Evolutionary conservation across 2,797 vertebrate species (phyloP).

Genomic region (Tadarida brasiliensis): DNA sequence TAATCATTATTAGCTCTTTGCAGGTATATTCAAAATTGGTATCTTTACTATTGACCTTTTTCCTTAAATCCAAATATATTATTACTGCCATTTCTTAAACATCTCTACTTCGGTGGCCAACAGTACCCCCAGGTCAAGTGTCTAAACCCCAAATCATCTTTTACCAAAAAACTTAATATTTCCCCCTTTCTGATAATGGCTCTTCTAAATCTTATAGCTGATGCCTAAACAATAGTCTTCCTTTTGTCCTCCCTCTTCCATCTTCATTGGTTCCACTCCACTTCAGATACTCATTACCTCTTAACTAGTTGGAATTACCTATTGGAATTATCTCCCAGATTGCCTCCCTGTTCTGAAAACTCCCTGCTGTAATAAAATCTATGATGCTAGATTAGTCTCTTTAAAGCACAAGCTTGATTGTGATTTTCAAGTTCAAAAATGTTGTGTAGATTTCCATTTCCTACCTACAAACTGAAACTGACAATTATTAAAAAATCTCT

Average conservation of each 20-base stretch:
- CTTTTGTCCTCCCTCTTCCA: not conserved
- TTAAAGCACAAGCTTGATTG: not conserved
- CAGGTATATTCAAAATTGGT: not conserved
- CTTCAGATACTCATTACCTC: conserved; percentile 57
- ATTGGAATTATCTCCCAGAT: conserved; percentile 37
- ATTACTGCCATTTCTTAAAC: not conserved
- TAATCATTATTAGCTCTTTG: not conserved
- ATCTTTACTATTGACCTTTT: not conserved
- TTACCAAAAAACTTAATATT: not conserved
- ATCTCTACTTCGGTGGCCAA: not conserved
- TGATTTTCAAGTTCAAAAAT: conserved; percentile 44
- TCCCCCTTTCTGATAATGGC: not conserved
- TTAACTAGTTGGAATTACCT: conserved; percentile 64
- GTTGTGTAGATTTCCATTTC: conserved; percentile 40
- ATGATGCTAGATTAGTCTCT: conserved; percentile 38
- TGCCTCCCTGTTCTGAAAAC: conserved; percentile 50
- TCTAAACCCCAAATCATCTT: not conserved
- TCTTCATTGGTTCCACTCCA: conserved; percentile 55
- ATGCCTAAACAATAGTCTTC: not conserved
- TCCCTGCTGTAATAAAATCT: conserved; percentile 54
- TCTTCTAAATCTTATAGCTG: not conserved
- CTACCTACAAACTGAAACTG: not conserved
- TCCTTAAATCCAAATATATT: not conserved
- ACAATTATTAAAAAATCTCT: not conserved
- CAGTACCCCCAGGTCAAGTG: not conserved